Evolutionary conservation across 2,888 invertebrate genomes (phyloP).

Genomic region (Salticus scenicus): DNA sequence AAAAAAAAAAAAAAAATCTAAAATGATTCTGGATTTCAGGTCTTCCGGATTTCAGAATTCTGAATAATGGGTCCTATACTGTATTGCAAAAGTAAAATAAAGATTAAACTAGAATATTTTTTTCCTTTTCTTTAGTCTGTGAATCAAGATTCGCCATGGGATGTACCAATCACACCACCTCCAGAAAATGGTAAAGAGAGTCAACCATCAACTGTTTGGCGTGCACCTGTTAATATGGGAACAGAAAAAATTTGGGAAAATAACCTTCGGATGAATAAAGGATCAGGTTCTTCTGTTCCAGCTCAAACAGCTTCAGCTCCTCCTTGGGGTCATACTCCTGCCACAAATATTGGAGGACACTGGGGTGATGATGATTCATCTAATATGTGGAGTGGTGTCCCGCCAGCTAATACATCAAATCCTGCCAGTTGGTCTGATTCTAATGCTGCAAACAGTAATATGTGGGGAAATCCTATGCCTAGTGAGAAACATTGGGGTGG

Average conservation of each 20-base stretch:
- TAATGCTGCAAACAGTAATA: slow-evolving; percentile 2
- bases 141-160: slow-evolving; percentile 95
- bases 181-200: slow-evolving; percentile 59
- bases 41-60: no score
- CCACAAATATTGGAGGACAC: slow-evolving; percentile 87
- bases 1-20: no score
- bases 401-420: slow-evolving; percentile 74
- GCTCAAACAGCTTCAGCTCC: slow-evolving; percentile 79
- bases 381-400: slow-evolving; percentile 90
- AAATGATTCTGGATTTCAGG: no score
- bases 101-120: no score
- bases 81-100: no score
- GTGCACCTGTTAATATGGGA: slow-evolving; percentile 73
- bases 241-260: slow-evolving; percentile 93
- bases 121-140: slow-evolving; percentile 77
- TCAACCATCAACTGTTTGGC: slow-evolving; percentile 68
- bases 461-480: slow-evolving; percentile 15
- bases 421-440: slow-evolving; percentile 35
- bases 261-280: slow-evolving; percentile 82
- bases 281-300: slow-evolving; percentile 22
- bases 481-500: slow-evolving; percentile 46
- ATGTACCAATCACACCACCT: slow-evolving; percentile 87
- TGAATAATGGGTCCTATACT: no score
- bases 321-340: slow-evolving; percentile 91
- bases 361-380: slow-evolving; percentile 96